Evolutionary conservation across 1,140 invertebrate species (phyloP).

Genomic region (Pseudachorutes palmiensis): DNA sequence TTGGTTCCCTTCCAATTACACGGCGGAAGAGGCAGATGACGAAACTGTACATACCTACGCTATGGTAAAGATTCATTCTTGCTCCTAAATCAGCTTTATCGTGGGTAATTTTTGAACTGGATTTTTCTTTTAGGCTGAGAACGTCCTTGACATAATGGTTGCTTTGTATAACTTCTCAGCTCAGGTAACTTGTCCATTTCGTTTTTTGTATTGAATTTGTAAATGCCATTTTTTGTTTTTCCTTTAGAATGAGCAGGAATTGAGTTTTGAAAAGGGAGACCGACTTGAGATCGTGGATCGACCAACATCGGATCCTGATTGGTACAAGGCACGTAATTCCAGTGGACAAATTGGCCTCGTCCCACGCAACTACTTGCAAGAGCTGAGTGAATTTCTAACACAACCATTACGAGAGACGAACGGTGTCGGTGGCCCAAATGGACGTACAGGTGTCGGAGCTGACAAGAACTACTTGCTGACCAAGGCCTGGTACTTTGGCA

Average conservation of each 20-base stretch:
- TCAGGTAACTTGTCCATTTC: constrained; percentile 29
- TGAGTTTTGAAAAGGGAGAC: constrained; percentile 94
- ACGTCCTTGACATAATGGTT: constrained; percentile 86
- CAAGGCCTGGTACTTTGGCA: constrained; percentile 94
- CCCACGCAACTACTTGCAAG: constrained; percentile 89
- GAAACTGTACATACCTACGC: constrained; percentile 81
- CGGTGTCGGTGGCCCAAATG: constrained; percentile 31
- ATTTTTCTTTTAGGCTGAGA: too few species aligned
- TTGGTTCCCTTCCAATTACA: constrained; percentile 98
- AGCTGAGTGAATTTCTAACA: constrained; percentile 63
- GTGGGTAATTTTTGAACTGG: too few species aligned
- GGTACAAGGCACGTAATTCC: constrained; percentile 90
- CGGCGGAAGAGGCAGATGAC: constrained; percentile 77
- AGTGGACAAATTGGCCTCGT: constrained; percentile 77
- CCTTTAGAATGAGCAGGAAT: constrained; percentile 84
- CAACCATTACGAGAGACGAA: constrained; percentile 60
- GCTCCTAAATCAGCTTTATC: too few species aligned
- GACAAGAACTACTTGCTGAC: constrained; percentile 63
- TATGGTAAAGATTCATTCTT: too few species aligned
- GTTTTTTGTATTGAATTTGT: neutral
- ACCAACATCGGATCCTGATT: constrained; percentile 93
- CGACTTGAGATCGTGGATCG: constrained; percentile 88
- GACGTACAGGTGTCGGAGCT: constrained; percentile 29
- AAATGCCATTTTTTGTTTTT: constrained; percentile 18
- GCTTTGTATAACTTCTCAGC: constrained; percentile 76